Percentiles rank a stretch among this genome's conserved stretches.
phyloP scores from a whole-genome alignment of 2,113 vertebrate species.

The Aldabrachelys gigantea region DNA sequence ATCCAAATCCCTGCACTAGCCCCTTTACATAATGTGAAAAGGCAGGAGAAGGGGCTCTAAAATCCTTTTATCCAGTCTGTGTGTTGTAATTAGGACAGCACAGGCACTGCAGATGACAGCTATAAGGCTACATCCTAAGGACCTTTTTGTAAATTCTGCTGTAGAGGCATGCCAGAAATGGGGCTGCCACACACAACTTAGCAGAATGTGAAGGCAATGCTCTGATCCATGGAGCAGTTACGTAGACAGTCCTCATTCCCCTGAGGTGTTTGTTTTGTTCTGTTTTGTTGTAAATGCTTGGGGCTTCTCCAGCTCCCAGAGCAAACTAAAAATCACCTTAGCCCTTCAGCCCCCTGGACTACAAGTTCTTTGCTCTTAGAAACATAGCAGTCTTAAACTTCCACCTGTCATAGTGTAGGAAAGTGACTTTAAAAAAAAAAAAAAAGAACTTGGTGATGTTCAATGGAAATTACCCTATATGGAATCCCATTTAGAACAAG shows the following conservation, averaged over 20 bases:
- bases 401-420: background rate
- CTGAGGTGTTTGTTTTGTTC: background rate
- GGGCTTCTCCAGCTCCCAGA: background rate
- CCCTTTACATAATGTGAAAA: background rate
- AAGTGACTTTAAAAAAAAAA: background rate
- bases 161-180: background rate
- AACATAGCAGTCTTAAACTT: background rate
- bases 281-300: background rate
- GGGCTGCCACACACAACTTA: background rate
- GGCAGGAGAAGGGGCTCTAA: background rate
- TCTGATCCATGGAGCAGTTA: background rate
- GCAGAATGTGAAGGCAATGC: background rate
- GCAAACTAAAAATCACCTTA: background rate
- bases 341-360: background rate
- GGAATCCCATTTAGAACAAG: background rate
- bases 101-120: background rate
- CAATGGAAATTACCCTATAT: background rate
- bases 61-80: background rate
- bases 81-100: fast-evolving
- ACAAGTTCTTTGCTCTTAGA: background rate
- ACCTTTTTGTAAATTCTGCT: background rate
- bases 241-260: fast-evolving
- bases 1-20: background rate
- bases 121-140: fast-evolving
- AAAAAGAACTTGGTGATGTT: background rate